Base-by-base conservation (phyloP, 2,113 vertebrate species). In the Sprattus sprattus region DNA sequence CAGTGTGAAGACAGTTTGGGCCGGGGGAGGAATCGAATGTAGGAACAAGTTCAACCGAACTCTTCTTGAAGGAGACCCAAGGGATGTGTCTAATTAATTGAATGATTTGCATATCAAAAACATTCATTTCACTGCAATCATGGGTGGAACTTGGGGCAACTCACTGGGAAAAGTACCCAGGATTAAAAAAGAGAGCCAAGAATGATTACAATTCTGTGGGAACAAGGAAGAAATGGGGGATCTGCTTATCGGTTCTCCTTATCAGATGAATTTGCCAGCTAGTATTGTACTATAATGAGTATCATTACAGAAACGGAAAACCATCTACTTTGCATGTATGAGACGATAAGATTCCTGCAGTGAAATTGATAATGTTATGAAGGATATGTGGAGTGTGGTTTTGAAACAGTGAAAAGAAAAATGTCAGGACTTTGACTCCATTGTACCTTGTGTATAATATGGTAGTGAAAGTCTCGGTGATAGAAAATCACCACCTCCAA, bases 31-130 rank as follows among this genome's bases (percentile, higher is more conserved):
- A 25, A 67, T 22, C 20, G 25, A 25, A 4, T 71, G 64, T 71
- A 71, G 64, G 25, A 25, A 28, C 64, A 71, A 71, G 64, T 15
- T 25, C 81, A 85, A 83, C 52, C 39, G 83, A 52, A 54, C 67
- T 57, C 52, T 81, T 83, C 89, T 67, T 83, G 16, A 82, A 81
- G 83, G 85, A 78, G 85, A 84, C 75, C 52, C 64, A 49, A 80
- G 81, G 46, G 84, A 89, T 86, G 83, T 83, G 85, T 87, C 82
- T 89, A 90, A 90, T 90, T 90, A 89, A 91, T 89, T 83, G 84
- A 89, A 89, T 86, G 85, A 88, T 91, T 91, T 89, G 78, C 90
- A 91, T 90, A 89, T 89, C 86, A 90, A 91, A 39, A 90, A 89
- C 87, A 88, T 75, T 85, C 82, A 82, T 89, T 91, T 89, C 88